Conservation (phyloP, 2,888 invertebrate species). For the Macropis europaea region DNA sequence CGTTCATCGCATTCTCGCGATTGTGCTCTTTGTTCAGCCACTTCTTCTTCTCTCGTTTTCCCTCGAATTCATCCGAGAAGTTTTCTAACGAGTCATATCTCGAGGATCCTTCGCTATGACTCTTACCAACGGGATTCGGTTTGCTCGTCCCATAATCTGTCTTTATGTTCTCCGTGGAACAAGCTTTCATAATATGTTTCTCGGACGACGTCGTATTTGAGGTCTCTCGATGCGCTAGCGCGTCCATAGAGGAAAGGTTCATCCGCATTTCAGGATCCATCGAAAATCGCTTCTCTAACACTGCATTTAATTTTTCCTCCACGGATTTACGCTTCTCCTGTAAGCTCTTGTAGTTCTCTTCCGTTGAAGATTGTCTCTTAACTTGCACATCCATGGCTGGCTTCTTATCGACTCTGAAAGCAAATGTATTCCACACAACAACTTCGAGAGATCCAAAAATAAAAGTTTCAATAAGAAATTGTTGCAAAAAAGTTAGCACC, state of each 20-base stretch:
- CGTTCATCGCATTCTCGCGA: slow-evolving; percentile 60
- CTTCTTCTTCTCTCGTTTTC: slow-evolving; percentile 49
- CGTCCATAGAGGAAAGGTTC: slow-evolving; percentile 60
- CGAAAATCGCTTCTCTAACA: slow-evolving; percentile 75
- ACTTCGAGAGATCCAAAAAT: background rate
- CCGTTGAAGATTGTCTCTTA: slow-evolving; percentile 38
- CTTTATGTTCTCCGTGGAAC: slow-evolving; percentile 73
- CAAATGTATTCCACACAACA: background rate
- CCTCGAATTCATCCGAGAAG: slow-evolving; percentile 66
- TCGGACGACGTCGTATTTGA: slow-evolving; percentile 49
- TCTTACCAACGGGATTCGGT: slow-evolving; percentile 63
- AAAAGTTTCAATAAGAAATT: background rate
- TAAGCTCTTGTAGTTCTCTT: slow-evolving; percentile 65
- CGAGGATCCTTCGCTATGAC: slow-evolving; percentile 73
- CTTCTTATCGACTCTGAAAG: slow-evolving; percentile 39
- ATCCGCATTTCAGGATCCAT: slow-evolving; percentile 68
- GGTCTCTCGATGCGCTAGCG: slow-evolving; percentile 49
- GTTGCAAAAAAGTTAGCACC: slow-evolving; percentile 56
- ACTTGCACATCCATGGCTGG: slow-evolving; percentile 11
- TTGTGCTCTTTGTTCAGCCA: slow-evolving; percentile 42
- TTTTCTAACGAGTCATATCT: slow-evolving; percentile 75
- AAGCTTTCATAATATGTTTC: slow-evolving; percentile 66
- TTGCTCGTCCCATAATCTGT: slow-evolving; percentile 59
- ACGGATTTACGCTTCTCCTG: slow-evolving; percentile 76
- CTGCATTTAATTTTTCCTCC: slow-evolving; percentile 76